phyloP scores from a whole-genome alignment of 2,888 invertebrate species.

The Exocentrus adspersus region DNA sequence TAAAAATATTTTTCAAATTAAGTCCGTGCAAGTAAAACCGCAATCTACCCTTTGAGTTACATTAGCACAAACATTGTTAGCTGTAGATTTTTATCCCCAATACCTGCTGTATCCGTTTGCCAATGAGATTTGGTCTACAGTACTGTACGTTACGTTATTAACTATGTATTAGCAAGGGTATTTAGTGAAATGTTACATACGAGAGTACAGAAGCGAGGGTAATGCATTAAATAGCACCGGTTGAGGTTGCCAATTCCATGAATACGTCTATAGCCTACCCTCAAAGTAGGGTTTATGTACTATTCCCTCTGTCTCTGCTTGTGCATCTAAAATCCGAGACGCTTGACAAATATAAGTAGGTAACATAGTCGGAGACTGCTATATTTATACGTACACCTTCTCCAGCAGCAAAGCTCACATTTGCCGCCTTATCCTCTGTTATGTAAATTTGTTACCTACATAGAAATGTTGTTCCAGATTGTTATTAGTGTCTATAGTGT shows the following conservation, averaged over 20 bases:
- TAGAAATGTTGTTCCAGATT: conserved; percentile 5
- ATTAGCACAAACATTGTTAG: background rate
- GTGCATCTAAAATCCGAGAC: conserved; percentile 13
- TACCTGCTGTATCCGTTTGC: background rate
- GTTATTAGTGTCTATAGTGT: conserved; percentile 6
- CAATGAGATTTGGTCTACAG: background rate
- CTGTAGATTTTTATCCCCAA: no score
- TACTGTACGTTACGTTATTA: conserved; percentile 1
- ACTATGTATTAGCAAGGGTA: conserved; percentile 14
- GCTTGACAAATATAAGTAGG: conserved; percentile 17
- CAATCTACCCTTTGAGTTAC: background rate
- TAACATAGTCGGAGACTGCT: no score
- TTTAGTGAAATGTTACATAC: conserved; percentile 17
- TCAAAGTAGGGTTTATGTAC: conserved; percentile 1
- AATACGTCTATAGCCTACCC: conserved; percentile 14
- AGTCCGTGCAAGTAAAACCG: background rate
- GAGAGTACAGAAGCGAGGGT: conserved; percentile 14
- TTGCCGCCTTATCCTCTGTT: conserved; percentile 5
- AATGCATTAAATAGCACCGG: conserved; percentile 17
- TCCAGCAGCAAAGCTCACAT: background rate
- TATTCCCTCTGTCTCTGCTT: conserved; percentile 16
- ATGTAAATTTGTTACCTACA: conserved; percentile 8
- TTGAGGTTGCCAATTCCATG: conserved; percentile 15
- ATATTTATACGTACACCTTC: conserved; percentile 7
- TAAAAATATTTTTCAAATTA: conserved; percentile 3